Evolutionary conservation across 2,888 invertebrate genomes (phyloP).

Genomic region (Agonopterix alstromeriana): DNA sequence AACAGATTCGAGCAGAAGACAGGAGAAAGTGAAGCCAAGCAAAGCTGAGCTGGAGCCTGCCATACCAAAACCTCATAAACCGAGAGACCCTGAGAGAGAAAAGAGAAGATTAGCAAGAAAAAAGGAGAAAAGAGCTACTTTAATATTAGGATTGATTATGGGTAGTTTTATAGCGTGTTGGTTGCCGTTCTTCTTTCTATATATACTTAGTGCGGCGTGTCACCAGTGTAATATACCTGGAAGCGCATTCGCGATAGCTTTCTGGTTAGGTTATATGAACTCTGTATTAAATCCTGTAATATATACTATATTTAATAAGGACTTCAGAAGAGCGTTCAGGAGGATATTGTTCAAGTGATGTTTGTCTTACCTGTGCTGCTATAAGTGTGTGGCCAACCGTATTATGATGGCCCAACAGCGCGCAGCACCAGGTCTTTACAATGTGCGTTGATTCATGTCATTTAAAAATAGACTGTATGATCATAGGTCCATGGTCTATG

Average conservation of each 20-base stretch:
- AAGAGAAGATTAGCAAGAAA: constrained; percentile 95
- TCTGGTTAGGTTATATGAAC: constrained; percentile 98
- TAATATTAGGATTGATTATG: constrained; percentile 98
- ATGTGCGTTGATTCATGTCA: constrained; percentile 49
- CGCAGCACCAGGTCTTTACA: constrained; percentile 79
- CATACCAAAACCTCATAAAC: constrained; percentile 84
- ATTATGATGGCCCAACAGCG: constrained; percentile 78
- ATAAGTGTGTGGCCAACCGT: constrained; percentile 81
- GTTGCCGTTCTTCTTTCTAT: constrained; percentile 98
- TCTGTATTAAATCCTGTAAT: constrained; percentile 97
- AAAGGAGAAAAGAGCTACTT: constrained; percentile 96
- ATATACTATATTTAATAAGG: constrained; percentile 98
- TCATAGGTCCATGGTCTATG: neutral
- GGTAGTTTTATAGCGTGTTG: constrained; percentile 99
- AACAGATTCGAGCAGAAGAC: constrained; percentile 69
- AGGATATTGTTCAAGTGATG: constrained; percentile 97
- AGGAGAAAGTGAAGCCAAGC: constrained; percentile 58
- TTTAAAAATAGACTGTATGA: neutral
- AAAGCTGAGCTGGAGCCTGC: constrained; percentile 81
- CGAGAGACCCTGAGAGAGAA: constrained; percentile 93
- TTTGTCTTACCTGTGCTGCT: constrained; percentile 91
- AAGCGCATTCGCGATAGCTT: constrained; percentile 93
- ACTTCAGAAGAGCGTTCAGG: constrained; percentile 96
- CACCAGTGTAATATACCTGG: constrained; percentile 85
- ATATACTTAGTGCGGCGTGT: constrained; percentile 90